Evolutionary conservation across 2,113 vertebrate genomes (phyloP).

Genomic region (Micromys minutus): DNA sequence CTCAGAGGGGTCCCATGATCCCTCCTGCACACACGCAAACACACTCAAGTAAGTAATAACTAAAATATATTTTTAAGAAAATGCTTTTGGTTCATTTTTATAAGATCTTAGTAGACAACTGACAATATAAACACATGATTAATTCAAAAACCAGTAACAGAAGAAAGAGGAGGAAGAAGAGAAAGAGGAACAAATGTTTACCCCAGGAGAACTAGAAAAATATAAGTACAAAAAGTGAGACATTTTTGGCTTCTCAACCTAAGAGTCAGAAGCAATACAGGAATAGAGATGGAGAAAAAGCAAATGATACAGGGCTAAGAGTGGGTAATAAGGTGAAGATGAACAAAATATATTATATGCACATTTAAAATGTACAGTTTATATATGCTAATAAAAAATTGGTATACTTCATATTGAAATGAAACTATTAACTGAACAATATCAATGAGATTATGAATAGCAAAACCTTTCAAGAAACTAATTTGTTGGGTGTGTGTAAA

Average conservation of each 20-base stretch:
- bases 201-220: constrained; percentile 9
- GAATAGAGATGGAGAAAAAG: neutral
- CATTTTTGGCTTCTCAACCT: neutral
- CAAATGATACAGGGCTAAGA: neutral
- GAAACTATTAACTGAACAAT: neutral
- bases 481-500: neutral
- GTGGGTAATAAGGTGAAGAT: no score
- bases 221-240: neutral
- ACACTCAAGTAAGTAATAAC: neutral
- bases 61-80: neutral
- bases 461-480: neutral
- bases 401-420: neutral
- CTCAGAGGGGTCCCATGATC: neutral
- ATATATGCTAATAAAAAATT: neutral
- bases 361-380: neutral
- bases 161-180: neutral
- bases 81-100: neutral
- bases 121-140: constrained; percentile 1
- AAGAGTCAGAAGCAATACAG: neutral
- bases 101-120: neutral
- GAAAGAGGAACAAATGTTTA: neutral
- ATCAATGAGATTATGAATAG: neutral
- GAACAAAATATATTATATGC: neutral
- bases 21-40: neutral
- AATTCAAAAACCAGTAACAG: constrained; percentile 16